Conservation (phyloP, 2,888 invertebrate genomes). For the Molorchus minor region DNA sequence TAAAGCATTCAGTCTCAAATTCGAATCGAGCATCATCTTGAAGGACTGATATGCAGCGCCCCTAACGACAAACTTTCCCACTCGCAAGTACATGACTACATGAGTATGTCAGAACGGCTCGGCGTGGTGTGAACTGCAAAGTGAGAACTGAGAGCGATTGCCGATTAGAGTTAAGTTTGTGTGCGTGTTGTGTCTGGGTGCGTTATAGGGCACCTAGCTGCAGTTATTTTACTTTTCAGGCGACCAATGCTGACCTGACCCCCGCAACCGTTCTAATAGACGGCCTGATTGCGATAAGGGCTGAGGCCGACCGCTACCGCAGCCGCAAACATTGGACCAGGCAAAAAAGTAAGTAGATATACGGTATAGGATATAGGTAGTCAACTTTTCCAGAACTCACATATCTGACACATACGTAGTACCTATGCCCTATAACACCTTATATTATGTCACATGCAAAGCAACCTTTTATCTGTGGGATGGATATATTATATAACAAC, state of each 20-base stretch:
- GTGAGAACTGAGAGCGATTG: too few species aligned
- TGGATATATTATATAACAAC: too few species aligned
- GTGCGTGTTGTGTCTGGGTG: slow-evolving; percentile 61
- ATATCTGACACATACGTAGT: too few species aligned
- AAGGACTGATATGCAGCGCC: slow-evolving; percentile 41
- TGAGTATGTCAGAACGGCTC: slow-evolving; percentile 59
- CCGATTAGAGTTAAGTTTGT: slow-evolving; percentile 53
- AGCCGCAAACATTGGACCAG: slow-evolving; percentile 61
- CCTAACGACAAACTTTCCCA: slow-evolving; percentile 39
- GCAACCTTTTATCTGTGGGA: too few species aligned
- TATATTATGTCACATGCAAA: too few species aligned
- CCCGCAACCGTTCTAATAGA: slow-evolving; percentile 55
- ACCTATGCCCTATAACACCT: too few species aligned
- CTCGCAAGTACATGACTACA: slow-evolving; percentile 45
- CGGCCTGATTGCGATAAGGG: slow-evolving; percentile 58
- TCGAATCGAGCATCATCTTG: slow-evolving; percentile 7
- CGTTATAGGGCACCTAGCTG: slow-evolving; percentile 58
- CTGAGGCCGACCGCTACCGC: slow-evolving; percentile 61
- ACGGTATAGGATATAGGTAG: too few species aligned
- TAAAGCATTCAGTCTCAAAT: too few species aligned
- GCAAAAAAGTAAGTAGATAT: slow-evolving; percentile 62
- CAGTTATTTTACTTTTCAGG: slow-evolving; percentile 54
- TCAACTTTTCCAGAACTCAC: too few species aligned
- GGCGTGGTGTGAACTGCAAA: slow-evolving; percentile 57
- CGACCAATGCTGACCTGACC: slow-evolving; percentile 63